Evolutionary conservation across 1,140 invertebrate species (phyloP).

Genomic region (Drosophila arizonae): DNA sequence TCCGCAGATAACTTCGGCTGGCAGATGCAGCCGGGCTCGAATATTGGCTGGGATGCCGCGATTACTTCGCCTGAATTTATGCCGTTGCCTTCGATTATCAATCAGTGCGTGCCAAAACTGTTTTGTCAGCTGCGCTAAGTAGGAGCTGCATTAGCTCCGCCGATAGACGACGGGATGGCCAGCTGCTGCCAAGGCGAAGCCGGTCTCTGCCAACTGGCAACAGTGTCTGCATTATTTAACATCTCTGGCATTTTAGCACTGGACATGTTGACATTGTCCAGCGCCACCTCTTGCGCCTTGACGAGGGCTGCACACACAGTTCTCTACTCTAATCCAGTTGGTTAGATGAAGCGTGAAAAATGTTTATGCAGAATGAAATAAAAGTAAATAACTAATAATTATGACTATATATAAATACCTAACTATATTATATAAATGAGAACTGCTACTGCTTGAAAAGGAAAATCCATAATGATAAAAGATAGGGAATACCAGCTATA

Average conservation of each 20-base stretch:
- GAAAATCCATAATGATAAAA: too few relatives aligned
- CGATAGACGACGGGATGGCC: constrained; percentile 32
- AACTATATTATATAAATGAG: too few relatives aligned
- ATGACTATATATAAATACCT: too few relatives aligned
- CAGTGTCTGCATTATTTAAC: constrained; percentile 53
- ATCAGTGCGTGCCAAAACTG: constrained; percentile 78
- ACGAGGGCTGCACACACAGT: constrained; percentile 56
- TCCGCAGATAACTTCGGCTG: constrained; percentile 29
- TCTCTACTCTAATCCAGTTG: constrained; percentile 24
- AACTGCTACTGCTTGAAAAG: too few relatives aligned
- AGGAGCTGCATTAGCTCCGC: constrained; percentile 64
- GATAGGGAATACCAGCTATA: too few relatives aligned
- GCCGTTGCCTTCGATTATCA: constrained; percentile 64
- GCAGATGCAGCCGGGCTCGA: constrained; percentile 3
- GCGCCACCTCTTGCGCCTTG: constrained; percentile 50
- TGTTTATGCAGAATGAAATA: too few relatives aligned
- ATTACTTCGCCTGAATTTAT: constrained; percentile 35
- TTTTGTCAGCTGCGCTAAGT: constrained; percentile 75
- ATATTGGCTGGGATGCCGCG: constrained; percentile 5
- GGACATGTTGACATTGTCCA: constrained; percentile 58
- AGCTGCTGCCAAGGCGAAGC: constrained; percentile 41
- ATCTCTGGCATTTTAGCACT: constrained; percentile 40
- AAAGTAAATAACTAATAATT: too few relatives aligned
- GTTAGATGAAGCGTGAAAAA: neutral
- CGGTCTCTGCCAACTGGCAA: constrained; percentile 26